These are phyloP conservation scores for Rachycentron canadum DNA, from an alignment of 2,797 vertebrate species.

Conservation along the genomic window DNA sequence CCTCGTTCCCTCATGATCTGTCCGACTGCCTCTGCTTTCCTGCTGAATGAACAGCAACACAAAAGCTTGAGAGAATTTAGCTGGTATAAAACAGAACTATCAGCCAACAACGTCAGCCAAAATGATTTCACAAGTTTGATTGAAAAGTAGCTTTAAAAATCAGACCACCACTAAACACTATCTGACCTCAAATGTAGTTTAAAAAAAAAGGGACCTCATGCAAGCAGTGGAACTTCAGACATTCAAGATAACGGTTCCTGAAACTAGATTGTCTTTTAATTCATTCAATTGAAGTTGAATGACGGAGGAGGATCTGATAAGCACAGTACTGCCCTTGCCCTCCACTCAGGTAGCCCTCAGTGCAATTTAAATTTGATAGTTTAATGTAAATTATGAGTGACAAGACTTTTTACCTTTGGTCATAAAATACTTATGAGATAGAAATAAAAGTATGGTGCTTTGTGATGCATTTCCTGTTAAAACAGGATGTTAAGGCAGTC, in stretches of 20 bases:
- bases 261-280: conserved; percentile 10
- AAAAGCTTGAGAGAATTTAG: not conserved
- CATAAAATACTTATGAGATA: not conserved
- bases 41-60: not conserved
- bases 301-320: conserved; percentile 24
- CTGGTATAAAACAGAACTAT: conserved; percentile 5
- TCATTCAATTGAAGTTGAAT: not conserved
- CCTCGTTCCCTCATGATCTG: not conserved
- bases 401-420: not conserved
- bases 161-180: not conserved
- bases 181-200: not conserved
- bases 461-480: no score
- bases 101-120: not conserved
- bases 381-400: not conserved
- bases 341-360: not conserved
- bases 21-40: conserved; percentile 12
- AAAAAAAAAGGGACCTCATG: no score
- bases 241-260: conserved; percentile 5
- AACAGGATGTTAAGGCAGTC: no score
- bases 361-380: not conserved
- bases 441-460: not conserved
- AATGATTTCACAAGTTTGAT: not conserved
- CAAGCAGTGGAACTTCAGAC: conserved; percentile 15
- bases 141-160: not conserved
- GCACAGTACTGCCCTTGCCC: not conserved